phyloP scores from a whole-genome alignment of 2,888 invertebrate species.

The Steinernema hermaphroditum region DNA sequence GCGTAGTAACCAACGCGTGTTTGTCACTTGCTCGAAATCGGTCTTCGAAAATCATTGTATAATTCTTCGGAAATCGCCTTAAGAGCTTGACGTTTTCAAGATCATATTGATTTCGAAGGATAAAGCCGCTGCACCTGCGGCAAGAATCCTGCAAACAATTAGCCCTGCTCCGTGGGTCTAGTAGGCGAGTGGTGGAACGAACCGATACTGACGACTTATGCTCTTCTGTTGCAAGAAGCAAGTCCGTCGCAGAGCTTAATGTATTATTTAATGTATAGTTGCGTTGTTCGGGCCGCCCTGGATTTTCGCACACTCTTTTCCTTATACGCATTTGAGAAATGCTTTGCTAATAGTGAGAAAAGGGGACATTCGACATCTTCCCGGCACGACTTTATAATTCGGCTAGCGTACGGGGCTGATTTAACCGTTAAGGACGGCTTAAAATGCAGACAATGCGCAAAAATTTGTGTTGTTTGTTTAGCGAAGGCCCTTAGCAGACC shows the following conservation, averaged over 20 bases:
- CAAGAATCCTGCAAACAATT: neutral
- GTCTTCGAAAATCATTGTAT: neutral
- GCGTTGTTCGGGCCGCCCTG: slow-evolving; percentile 27
- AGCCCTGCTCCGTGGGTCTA: neutral
- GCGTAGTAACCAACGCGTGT: neutral
- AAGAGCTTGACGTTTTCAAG: slow-evolving; percentile 15
- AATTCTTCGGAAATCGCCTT: slow-evolving; percentile 21
- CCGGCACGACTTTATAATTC: no score
- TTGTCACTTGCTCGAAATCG: neutral
- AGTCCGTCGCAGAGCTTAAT: slow-evolving; percentile 22
- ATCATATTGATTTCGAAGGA: neutral
- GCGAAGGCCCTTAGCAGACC: neutral
- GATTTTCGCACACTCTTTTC: slow-evolving; percentile 26
- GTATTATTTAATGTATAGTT: slow-evolving; percentile 31
- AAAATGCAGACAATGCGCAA: neutral
- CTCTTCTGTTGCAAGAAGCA: slow-evolving; percentile 20
- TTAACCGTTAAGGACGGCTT: no score
- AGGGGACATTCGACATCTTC: no score
- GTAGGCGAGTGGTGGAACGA: neutral
- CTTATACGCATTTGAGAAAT: slow-evolving; percentile 24
- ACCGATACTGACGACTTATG: slow-evolving; percentile 1
- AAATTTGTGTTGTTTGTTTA: slow-evolving; percentile 20
- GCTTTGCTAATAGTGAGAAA: no score
- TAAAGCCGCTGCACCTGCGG: neutral
- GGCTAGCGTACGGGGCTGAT: no score